Conservation (phyloP, 1,140 invertebrate genomes). For the Bombus waltoni region DNA sequence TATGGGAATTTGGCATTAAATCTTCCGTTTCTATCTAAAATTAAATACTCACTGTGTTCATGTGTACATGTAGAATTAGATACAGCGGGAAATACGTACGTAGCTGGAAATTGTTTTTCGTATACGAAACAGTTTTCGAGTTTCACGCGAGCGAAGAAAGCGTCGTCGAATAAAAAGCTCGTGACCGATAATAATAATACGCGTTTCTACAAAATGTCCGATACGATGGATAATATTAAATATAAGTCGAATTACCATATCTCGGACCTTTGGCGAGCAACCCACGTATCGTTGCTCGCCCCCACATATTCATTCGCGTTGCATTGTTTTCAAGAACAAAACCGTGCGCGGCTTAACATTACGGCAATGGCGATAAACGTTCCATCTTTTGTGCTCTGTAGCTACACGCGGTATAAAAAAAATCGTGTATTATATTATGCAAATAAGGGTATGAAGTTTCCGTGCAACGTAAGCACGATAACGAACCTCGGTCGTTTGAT, state of each 20-base stretch:
- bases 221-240: background rate
- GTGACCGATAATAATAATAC: background rate
- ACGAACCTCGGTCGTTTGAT: background rate
- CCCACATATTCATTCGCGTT: slow-evolving; percentile 7
- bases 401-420: background rate
- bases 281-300: slow-evolving; percentile 28
- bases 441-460: background rate
- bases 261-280: slow-evolving; percentile 1
- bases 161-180: background rate
- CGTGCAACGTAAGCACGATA: no score
- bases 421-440: background rate
- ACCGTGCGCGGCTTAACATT: slow-evolving; percentile 36
- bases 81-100: background rate
- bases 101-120: background rate
- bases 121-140: background rate
- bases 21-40: background rate
- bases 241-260: slow-evolving; percentile 24
- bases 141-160: background rate
- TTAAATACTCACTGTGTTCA: no score
- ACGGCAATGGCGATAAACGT: slow-evolving; percentile 12
- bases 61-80: background rate
- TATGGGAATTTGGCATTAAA: background rate
- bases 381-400: background rate
- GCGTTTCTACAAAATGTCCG: background rate
- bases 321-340: slow-evolving; percentile 48